Percentiles rank a stretch among this genome's conserved stretches.
phyloP scores from a whole-genome alignment of 2,888 invertebrate species.

The Atrina japonica region DNA sequence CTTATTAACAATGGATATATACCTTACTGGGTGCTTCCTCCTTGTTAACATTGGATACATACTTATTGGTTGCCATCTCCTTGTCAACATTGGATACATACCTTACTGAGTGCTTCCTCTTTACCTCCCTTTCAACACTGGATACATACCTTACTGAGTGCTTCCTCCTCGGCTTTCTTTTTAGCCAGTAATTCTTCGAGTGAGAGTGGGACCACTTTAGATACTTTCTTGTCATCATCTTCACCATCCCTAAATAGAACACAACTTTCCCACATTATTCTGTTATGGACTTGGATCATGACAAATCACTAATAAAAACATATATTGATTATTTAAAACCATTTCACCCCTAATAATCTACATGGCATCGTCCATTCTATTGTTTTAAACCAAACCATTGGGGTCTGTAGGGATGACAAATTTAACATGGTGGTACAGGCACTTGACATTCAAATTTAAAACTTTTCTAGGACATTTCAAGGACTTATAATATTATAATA shows the following conservation, averaged over 20 bases:
- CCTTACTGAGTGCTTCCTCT: constrained; percentile 93
- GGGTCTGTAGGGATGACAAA: not conserved
- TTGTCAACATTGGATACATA: constrained; percentile 65
- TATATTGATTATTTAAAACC: not conserved
- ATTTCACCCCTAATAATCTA: not conserved
- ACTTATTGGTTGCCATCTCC: constrained; percentile 89
- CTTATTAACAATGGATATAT: constrained; percentile 32
- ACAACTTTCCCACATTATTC: too few species aligned
- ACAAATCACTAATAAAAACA: not conserved
- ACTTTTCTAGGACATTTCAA: too few species aligned
- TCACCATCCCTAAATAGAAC: not conserved
- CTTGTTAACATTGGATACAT: constrained; percentile 46
- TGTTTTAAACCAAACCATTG: constrained; percentile 1
- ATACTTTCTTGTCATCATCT: constrained; percentile 45
- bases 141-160: not conserved
- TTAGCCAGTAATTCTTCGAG: constrained; percentile 97
- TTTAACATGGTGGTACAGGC: not conserved
- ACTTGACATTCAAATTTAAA: not conserved
- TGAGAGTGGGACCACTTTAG: constrained; percentile 88
- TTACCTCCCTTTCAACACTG: too few species aligned
- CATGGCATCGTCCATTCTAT: too few species aligned
- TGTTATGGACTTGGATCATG: not conserved
- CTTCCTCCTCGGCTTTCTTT: constrained; percentile 90
- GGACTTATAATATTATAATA: too few species aligned
- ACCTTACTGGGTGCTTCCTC: constrained; percentile 94